phyloP scores from a whole-genome alignment of 2,797 vertebrate genomes.

The Rhinoraja longicauda region DNA sequence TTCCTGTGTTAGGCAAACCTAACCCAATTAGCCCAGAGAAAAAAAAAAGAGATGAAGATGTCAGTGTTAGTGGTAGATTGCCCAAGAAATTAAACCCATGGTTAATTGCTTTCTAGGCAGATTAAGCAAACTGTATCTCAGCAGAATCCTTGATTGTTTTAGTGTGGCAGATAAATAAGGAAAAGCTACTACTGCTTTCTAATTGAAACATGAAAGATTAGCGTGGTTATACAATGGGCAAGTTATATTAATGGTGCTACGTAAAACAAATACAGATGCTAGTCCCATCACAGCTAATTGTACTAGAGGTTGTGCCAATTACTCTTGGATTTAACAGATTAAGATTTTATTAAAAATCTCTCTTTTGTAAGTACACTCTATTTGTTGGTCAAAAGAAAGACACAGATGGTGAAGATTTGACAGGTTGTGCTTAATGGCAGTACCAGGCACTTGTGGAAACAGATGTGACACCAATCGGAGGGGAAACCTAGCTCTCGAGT shows the following conservation, averaged over 20 bases:
- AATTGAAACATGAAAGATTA: slow-evolving; percentile 30
- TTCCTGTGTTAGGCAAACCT: slow-evolving; percentile 20
- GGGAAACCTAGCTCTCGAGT: not conserved
- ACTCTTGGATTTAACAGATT: not conserved
- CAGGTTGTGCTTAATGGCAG: not conserved
- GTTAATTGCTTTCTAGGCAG: slow-evolving; percentile 29
- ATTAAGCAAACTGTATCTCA: not conserved
- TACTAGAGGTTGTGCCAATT: slow-evolving; percentile 23
- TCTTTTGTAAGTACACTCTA: not conserved
- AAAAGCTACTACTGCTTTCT: slow-evolving; percentile 27
- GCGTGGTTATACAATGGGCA: slow-evolving; percentile 18
- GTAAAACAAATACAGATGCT: slow-evolving; percentile 30
- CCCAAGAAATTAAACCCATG: slow-evolving; percentile 35
- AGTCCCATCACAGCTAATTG: slow-evolving; percentile 29
- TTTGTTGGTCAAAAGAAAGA: not conserved
- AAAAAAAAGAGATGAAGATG: slow-evolving; percentile 24
- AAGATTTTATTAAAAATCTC: not conserved
- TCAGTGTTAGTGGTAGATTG: slow-evolving; percentile 34
- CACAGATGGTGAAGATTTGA: not conserved
- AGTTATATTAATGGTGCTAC: not conserved
- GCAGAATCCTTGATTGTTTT: slow-evolving; percentile 32
- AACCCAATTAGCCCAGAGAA: slow-evolving; percentile 31
- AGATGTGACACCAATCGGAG: not conserved
- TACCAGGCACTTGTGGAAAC: not conserved
- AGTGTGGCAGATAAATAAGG: slow-evolving; percentile 24